phyloP scores from a whole-genome alignment of 2,888 invertebrate genomes.

The Mamestra brassicae region DNA sequence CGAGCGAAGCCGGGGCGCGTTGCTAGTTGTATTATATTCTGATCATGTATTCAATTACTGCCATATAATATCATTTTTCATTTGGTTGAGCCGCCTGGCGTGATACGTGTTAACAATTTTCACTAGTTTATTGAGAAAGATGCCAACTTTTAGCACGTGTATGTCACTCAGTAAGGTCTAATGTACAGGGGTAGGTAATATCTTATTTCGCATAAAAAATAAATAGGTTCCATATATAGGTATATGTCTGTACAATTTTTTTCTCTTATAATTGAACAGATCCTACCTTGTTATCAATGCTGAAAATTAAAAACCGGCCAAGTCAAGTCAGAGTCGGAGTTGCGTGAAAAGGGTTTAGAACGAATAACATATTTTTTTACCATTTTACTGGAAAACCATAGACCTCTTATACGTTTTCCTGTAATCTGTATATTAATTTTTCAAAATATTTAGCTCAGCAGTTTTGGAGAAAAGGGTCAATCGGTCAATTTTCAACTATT shows the following conservation, averaged over 20 bases:
- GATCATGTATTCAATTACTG: slow-evolving; percentile 76
- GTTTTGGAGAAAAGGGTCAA: too few species aligned
- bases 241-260: background rate
- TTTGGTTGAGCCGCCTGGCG: slow-evolving; percentile 60
- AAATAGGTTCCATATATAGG: background rate
- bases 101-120: slow-evolving; percentile 66
- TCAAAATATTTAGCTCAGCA: too few species aligned
- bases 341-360: too few species aligned
- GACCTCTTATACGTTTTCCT: too few species aligned
- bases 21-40: slow-evolving; percentile 61
- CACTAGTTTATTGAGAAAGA: slow-evolving; percentile 58
- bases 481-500: too few species aligned
- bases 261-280: background rate
- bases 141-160: slow-evolving; percentile 39
- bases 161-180: slow-evolving; percentile 28
- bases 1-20: background rate
- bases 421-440: too few species aligned
- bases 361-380: too few species aligned
- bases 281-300: background rate
- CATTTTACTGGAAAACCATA: too few species aligned
- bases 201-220: slow-evolving; percentile 16
- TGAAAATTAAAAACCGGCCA: background rate
- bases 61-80: slow-evolving; percentile 70
- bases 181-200: slow-evolving; percentile 12
- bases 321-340: too few species aligned